Percentiles rank a stretch among this genome's conserved stretches.
phyloP scores from a whole-genome alignment of 2,113 vertebrate genomes.

The Hippocampus abdominalis region DNA sequence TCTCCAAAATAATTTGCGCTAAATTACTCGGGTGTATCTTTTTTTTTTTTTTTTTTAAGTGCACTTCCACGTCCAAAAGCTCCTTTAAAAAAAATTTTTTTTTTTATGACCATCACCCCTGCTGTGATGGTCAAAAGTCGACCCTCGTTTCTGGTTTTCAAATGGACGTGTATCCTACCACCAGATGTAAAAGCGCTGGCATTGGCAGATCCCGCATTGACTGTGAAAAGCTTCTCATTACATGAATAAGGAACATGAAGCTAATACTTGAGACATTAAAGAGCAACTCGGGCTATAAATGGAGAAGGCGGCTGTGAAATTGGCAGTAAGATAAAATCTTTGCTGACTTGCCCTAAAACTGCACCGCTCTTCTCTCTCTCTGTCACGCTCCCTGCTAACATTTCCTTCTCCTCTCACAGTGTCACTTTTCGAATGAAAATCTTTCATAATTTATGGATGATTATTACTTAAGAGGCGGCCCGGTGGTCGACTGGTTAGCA shows the following conservation, averaged over 20 bases:
- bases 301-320: conserved; percentile 46
- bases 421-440: conserved; percentile 6
- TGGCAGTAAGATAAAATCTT: conserved; percentile 54
- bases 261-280: conserved; percentile 43
- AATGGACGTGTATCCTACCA: too few relatives aligned
- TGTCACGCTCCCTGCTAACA: conserved; percentile 13
- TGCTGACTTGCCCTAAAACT: conserved; percentile 56
- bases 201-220: conserved; percentile 25
- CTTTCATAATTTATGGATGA: conserved; percentile 7
- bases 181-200: background rate
- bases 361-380: conserved; percentile 9
- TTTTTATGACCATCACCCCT: too few relatives aligned
- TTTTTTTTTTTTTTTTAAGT: too few relatives aligned
- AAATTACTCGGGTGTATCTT: too few relatives aligned
- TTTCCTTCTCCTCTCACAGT: conserved; percentile 13
- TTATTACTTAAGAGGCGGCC: background rate
- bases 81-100: too few relatives aligned
- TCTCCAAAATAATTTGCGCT: too few relatives aligned
- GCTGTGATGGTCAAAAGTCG: too few relatives aligned
- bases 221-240: conserved; percentile 46
- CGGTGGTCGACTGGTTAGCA: too few relatives aligned
- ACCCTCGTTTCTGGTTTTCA: too few relatives aligned
- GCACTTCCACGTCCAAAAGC: too few relatives aligned
- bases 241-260: conserved; percentile 39
- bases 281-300: conserved; percentile 37